Conservation (phyloP, 2,113 vertebrate genomes). For the Passer montanus region DNA sequence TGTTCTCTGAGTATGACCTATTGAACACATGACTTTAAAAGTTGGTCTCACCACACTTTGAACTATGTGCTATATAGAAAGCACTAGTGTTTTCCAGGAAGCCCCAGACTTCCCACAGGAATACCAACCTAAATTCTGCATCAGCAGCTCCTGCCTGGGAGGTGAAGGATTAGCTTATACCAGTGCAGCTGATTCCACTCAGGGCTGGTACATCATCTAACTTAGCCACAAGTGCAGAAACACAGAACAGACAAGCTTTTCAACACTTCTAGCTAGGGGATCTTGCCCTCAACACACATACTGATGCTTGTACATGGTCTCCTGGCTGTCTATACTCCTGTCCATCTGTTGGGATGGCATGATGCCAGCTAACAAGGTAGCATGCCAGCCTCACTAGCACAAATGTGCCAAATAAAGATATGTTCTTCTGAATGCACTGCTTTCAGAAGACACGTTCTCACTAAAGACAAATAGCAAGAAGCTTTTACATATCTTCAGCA, state of each 20-base stretch:
- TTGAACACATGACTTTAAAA: neutral
- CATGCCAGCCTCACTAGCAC: slow-evolving; percentile 50
- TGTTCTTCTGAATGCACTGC: slow-evolving; percentile 29
- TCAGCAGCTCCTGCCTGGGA: neutral
- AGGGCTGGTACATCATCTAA: neutral
- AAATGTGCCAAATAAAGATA: slow-evolving; percentile 64
- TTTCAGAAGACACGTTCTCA: neutral
- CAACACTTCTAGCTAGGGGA: slow-evolving; percentile 60
- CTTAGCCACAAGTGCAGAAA: neutral
- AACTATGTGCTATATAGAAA: neutral
- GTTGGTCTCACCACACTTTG: neutral
- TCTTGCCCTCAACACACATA: slow-evolving; percentile 61
- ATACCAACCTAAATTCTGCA: neutral
- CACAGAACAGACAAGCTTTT: slow-evolving; percentile 35
- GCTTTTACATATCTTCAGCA: neutral
- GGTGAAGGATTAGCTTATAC: neutral
- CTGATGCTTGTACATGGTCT: slow-evolving; percentile 68
- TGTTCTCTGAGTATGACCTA: neutral
- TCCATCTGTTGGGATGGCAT: slow-evolving; percentile 78
- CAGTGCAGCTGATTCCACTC: neutral
- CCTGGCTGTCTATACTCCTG: slow-evolving; percentile 69
- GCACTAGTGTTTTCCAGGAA: neutral
- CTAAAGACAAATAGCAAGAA: neutral
- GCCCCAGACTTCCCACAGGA: neutral
- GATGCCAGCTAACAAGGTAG: slow-evolving; percentile 67